Percentiles rank a stretch among this genome's conserved stretches.
Conservation (phyloP, 2,797 vertebrate genomes). For the Halcyon chelicuti region DNA sequence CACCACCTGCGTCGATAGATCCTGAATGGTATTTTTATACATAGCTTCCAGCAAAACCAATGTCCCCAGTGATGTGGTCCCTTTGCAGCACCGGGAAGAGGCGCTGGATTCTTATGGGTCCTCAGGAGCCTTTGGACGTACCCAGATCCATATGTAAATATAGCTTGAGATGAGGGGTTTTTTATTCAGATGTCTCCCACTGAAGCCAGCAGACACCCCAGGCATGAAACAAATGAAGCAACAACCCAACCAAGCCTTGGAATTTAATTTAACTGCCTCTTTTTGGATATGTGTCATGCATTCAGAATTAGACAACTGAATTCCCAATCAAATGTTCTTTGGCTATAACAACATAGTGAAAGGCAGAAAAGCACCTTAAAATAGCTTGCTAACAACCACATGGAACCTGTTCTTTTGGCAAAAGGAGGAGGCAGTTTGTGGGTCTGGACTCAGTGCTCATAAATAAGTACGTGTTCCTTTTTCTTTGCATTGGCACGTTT, state of each 20-base stretch:
- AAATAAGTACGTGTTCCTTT: neutral
- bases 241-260: neutral
- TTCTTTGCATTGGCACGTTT: neutral
- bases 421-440: neutral
- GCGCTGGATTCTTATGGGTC: neutral
- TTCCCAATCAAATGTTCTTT: neutral
- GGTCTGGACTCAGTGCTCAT: neutral
- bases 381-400: neutral
- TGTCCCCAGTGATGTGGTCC: neutral
- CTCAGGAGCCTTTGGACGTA: neutral
- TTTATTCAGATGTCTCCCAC: neutral
- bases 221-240: neutral
- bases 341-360: neutral
- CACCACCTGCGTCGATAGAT: neutral
- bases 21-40: neutral
- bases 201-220: neutral
- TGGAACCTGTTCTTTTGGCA: slow-evolving; percentile 21
- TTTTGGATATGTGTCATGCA: neutral
- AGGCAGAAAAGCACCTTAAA: neutral
- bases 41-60: neutral
- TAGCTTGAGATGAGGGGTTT: neutral
- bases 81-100: neutral
- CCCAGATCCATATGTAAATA: neutral
- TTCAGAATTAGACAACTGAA: neutral
- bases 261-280: slow-evolving; percentile 7